A percentile compares a stretch with the other conserved stretches of the same genome.
Conservation (phyloP, 2,797 vertebrate species). For the Lemur catta region DNA sequence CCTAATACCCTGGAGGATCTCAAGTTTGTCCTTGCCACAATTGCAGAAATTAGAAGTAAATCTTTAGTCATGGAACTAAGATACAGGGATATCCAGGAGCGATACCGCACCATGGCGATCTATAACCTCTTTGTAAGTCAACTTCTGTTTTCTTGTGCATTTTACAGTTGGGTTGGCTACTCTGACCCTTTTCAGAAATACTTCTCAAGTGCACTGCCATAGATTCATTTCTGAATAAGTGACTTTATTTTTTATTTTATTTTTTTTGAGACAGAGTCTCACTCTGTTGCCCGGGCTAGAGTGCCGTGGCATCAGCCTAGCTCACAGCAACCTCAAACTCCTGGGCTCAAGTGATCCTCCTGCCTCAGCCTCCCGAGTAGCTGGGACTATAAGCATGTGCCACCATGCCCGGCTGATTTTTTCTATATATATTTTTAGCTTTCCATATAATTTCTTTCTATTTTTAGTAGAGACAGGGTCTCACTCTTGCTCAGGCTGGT, state of each 20-base stretch:
- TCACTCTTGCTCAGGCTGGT: too few relatives aligned
- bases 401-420: too few relatives aligned
- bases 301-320: too few relatives aligned
- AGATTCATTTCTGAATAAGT: neutral
- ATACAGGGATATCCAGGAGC: constrained; percentile 89
- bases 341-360: too few relatives aligned
- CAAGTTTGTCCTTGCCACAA: constrained; percentile 90
- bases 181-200: neutral
- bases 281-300: too few relatives aligned
- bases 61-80: constrained; percentile 91
- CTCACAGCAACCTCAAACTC: too few relatives aligned
- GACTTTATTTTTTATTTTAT: neutral
- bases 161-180: neutral
- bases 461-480: too few relatives aligned
- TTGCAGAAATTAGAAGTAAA: constrained; percentile 88
- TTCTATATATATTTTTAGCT: too few relatives aligned
- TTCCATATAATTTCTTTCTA: too few relatives aligned
- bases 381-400: too few relatives aligned
- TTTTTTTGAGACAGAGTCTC: too few relatives aligned
- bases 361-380: too few relatives aligned
- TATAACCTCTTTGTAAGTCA: constrained; percentile 89
- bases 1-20: constrained; percentile 90
- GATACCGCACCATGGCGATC: constrained; percentile 91
- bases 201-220: neutral
- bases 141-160: neutral